Evolutionary conservation across 2,888 invertebrate species (phyloP).

Genomic region (Diogma glabrata): DNA sequence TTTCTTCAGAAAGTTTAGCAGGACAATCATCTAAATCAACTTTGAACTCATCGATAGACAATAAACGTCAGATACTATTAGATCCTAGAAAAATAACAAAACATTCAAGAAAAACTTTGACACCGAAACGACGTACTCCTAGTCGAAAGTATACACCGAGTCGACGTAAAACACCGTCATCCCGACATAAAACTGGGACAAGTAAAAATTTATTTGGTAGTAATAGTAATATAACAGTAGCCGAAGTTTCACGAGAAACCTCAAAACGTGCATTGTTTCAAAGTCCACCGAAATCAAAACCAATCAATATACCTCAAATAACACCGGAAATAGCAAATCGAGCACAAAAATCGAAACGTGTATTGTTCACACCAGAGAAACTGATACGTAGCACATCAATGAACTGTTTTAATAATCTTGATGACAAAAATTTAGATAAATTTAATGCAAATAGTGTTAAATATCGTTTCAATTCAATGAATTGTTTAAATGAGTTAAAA

Average conservation of each 20-base stretch:
- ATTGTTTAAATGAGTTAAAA: slow-evolving; percentile 3
- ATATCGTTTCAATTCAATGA: slow-evolving; percentile 3
- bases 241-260: slow-evolving; percentile 39
- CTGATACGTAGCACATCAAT: slow-evolving; percentile 9
- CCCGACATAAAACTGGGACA: neutral
- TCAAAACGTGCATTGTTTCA: slow-evolving; percentile 63
- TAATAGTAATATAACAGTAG: slow-evolving; percentile 20
- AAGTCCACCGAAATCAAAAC: slow-evolving; percentile 45
- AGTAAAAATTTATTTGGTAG: slow-evolving; percentile 8
- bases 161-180: slow-evolving; percentile 3
- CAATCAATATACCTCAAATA: slow-evolving; percentile 22
- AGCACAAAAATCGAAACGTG: slow-evolving; percentile 50
- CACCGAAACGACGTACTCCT: slow-evolving; percentile 43
- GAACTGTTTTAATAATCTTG: neutral
- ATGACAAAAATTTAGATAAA: neutral
- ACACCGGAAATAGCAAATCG: slow-evolving; percentile 38
- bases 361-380: slow-evolving; percentile 51
- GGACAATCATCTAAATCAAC: slow-evolving; percentile 36
- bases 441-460: neutral
- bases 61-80: slow-evolving; percentile 15
- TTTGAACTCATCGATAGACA: neutral
- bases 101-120: slow-evolving; percentile 23
- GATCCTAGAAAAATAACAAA: slow-evolving; percentile 23
- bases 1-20: slow-evolving; percentile 54
- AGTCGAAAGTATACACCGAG: neutral